Conservation (phyloP, 2,797 vertebrate species). For the Pristis pectinata region DNA sequence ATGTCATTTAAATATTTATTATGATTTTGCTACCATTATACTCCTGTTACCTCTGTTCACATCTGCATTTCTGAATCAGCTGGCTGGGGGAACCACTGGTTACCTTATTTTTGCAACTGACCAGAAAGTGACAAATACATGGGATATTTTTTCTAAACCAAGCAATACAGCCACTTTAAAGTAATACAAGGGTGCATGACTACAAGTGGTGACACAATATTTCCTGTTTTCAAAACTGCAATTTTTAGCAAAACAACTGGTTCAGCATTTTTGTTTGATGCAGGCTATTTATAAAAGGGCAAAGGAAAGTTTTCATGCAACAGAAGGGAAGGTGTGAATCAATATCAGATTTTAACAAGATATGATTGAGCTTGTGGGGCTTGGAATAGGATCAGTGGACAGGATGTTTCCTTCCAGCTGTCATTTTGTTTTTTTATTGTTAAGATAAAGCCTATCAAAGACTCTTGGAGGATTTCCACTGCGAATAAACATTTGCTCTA, state of each 20-base stretch:
- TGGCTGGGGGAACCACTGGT: too few species aligned
- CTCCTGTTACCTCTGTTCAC: too few species aligned
- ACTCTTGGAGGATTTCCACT: background rate
- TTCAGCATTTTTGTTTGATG: background rate
- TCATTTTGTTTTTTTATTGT: background rate
- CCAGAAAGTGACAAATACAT: background rate
- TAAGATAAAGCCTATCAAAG: background rate
- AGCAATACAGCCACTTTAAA: background rate
- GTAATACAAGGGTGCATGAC: background rate
- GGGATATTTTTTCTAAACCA: background rate
- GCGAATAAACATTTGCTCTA: background rate
- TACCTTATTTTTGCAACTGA: background rate
- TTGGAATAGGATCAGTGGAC: background rate
- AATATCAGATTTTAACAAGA: background rate
- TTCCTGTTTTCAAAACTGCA: conserved; percentile 27
- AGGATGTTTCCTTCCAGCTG: background rate
- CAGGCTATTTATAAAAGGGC: background rate
- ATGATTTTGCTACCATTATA: too few species aligned
- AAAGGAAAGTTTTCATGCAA: background rate
- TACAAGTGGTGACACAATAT: background rate
- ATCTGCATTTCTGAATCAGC: background rate
- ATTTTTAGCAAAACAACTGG: background rate
- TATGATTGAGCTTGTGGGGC: background rate
- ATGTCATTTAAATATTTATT: background rate
- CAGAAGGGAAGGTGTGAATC: background rate